These are phyloP conservation scores for Porites rus DNA, from an alignment of 92 coral and sea anemone genomes.

Conservation along the genomic window DNA sequence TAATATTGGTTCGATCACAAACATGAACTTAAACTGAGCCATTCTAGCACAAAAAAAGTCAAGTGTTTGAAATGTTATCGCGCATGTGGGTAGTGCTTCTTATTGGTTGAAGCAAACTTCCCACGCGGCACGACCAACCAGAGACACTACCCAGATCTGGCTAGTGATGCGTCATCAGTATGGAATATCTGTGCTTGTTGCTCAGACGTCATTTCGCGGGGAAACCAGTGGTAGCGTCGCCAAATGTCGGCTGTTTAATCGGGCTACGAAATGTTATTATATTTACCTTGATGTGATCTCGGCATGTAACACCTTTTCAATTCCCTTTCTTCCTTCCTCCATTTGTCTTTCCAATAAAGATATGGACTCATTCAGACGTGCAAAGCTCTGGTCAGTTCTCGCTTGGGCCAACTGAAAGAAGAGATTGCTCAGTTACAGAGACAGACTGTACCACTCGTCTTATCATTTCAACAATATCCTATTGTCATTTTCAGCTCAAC, in stretches of 20 bases:
- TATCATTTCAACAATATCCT: too few relatives aligned
- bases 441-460: neutral
- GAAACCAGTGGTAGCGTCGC: too few relatives aligned
- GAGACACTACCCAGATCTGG: too few relatives aligned
- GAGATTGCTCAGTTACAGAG: neutral
- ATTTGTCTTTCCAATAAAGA: conserved; percentile 91
- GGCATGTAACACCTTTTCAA: conserved; percentile 97
- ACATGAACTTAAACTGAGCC: neutral
- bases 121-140: too few relatives aligned
- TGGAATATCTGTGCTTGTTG: too few relatives aligned
- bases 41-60: neutral
- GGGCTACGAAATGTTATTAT: neutral
- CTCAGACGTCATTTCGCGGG: too few relatives aligned
- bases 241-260: neutral
- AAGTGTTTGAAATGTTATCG: too few relatives aligned
- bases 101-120: too few relatives aligned
- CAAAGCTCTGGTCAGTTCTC: conserved; percentile 87
- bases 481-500: too few relatives aligned
- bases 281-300: conserved; percentile 90
- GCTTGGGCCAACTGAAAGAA: conserved; percentile 81
- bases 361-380: conserved; percentile 92
- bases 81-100: too few relatives aligned
- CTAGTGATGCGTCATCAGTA: too few relatives aligned
- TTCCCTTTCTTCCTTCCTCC: conserved; percentile 95
- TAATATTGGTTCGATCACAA: neutral